phyloP scores from a whole-genome alignment of 2,113 vertebrate genomes.

The human region DNA sequence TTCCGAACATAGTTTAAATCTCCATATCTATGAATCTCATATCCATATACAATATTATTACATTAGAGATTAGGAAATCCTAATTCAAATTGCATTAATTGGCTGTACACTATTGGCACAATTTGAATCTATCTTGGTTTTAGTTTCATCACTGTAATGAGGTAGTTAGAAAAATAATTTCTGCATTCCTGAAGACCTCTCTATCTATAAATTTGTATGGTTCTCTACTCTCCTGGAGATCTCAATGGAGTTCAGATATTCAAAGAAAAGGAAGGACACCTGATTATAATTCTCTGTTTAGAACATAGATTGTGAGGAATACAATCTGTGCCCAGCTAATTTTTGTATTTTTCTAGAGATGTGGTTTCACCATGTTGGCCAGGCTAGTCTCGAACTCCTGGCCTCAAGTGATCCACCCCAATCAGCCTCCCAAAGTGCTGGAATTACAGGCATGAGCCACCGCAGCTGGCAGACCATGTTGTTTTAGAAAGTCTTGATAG shows the following conservation, averaged over 20 bases:
- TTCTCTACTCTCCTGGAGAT: neutral
- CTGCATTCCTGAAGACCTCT: neutral
- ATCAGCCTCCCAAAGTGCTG: no score
- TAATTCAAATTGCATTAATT: conserved; percentile 18
- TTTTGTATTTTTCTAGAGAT: no score
- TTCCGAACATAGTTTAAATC: neutral
- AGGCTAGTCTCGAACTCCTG: no score
- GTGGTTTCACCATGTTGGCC: no score
- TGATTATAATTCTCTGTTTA: neutral
- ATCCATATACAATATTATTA: neutral
- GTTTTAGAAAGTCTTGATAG: no score
- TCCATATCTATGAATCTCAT: neutral
- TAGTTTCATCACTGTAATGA: neutral
- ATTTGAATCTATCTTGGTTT: neutral
- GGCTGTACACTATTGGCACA: neutral
- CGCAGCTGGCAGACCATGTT: no score
- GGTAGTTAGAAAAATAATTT: neutral
- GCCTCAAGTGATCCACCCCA: no score
- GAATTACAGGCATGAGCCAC: no score
- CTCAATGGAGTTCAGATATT: neutral
- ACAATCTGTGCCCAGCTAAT: neutral
- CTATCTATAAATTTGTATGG: neutral
- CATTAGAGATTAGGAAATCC: neutral
- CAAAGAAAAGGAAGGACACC: neutral
- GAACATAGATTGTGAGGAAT: neutral